Base-by-base conservation (phyloP, 2,113 vertebrate genomes). In the Pagrus major region DNA sequence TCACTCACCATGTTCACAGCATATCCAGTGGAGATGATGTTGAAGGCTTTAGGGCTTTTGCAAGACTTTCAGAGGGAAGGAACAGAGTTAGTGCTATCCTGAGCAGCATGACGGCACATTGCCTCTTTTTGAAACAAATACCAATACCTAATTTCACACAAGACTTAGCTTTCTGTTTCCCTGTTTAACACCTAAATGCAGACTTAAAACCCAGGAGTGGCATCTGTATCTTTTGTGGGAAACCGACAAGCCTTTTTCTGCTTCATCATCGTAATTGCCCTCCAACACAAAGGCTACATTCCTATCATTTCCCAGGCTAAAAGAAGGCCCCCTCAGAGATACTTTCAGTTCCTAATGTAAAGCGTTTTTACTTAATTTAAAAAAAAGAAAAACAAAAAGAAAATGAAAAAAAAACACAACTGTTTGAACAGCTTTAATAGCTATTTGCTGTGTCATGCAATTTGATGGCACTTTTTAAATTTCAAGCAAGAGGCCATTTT, bases 141-240 rank as follows among this genome's bases (percentile, higher is more conserved):
- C 35, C 65, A 60, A 73, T 37, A 74, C 25, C 39, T 69, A 16
- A 65, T 79, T 84, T 66, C 67, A 73, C 81, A 84, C 58, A 25
- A 65, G 78, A 72, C 54, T 81, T 84, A 39, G 41, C 80, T 81
- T 72, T 75, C 71, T 60, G 25, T 76, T 84, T 74, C 44, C 37
- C 3, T 0, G 47, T 66, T 42, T 27, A 74, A 67, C 56, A 84
- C 60, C 72, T 60, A 75, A 15, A 66, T 72, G 65, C 44, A 65
- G 42, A 12, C 29, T 41, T 47, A 80, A 54, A 75, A 68, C 23
- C 29, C 42, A 63, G 25, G 46, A 65, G 41, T 56, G 46, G 39
- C 59, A 61, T 16, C 20, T n/a, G n/a, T 52, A 54, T 75, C 18
- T 29, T 51, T 68, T 25, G 47, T n/a, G 15, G 52, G 25, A 71